Evolutionary conservation across 2,888 invertebrate genomes (phyloP).

Genomic region (Ganaspis brasiliensis): DNA sequence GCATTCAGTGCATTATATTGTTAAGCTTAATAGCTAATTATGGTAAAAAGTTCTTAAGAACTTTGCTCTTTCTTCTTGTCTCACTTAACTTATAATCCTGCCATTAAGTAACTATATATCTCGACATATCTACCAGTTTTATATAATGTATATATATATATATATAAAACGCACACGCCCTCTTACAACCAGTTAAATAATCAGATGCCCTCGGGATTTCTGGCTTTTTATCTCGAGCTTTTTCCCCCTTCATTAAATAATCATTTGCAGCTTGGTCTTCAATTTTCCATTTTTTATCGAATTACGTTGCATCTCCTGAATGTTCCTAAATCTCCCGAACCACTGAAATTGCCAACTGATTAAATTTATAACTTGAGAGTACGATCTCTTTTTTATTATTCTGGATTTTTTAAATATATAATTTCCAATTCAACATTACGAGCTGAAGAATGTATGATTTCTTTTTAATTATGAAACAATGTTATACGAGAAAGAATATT

Average conservation of each 20-base stretch:
- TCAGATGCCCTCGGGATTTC: slow-evolving; percentile 16
- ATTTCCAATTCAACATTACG: too few species aligned
- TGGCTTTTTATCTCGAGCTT: not conserved
- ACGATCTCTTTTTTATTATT: too few species aligned
- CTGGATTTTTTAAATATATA: too few species aligned
- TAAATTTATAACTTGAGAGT: not conserved
- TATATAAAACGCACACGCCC: not conserved
- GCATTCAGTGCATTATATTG: slow-evolving; percentile 55
- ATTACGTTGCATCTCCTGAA: not conserved
- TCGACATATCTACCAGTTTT: not conserved
- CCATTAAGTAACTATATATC: not conserved
- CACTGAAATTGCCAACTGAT: not conserved
- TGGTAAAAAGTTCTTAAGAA: slow-evolving; percentile 58
- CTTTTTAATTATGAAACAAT: too few species aligned
- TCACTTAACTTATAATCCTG: slow-evolving; percentile 10
- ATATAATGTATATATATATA: not conserved
- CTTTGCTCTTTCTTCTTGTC: slow-evolving; percentile 39
- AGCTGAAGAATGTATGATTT: too few species aligned
- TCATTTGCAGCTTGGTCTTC: not conserved
- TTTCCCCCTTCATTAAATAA: slow-evolving; percentile 8
- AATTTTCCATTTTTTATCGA: slow-evolving; percentile 1
- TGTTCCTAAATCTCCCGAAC: not conserved
- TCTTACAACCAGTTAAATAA: slow-evolving; percentile 20
- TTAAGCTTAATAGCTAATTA: slow-evolving; percentile 63
- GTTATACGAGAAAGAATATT: too few species aligned